Evolutionary conservation across 2,113 vertebrate species (phyloP).

Genomic region (Danio rerio): GRCz12tu NC_133194.1:24638001-24638500

Average conservation of each 20-base stretch:
- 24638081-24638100: constrained; percentile 65
- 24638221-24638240: constrained; percentile 71
- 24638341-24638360: constrained; percentile 11
- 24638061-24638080: constrained; percentile 46
- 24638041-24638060: constrained; percentile 30
- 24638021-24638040: constrained; percentile 13
- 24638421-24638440: neutral
- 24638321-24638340: constrained; percentile 5
- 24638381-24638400: constrained; percentile 14
- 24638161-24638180: constrained; percentile 59
- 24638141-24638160: constrained; percentile 55
- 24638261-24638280: constrained; percentile 58
- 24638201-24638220: constrained; percentile 66
- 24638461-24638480: neutral
- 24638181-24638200: constrained; percentile 69
- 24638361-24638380: constrained; percentile 42
- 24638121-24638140: constrained; percentile 61
- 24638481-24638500: neutral
- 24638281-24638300: constrained; percentile 46
- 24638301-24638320: neutral
- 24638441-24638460: neutral
- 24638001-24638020: neutral
- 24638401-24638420: constrained; percentile 59
- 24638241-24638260: constrained; percentile 55
- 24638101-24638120: constrained; percentile 66